Evolutionary conservation across 2,113 vertebrate species (phyloP), one percentile per base, ranked within the genome.

Genomic region (Polyodon spathula): DNA sequence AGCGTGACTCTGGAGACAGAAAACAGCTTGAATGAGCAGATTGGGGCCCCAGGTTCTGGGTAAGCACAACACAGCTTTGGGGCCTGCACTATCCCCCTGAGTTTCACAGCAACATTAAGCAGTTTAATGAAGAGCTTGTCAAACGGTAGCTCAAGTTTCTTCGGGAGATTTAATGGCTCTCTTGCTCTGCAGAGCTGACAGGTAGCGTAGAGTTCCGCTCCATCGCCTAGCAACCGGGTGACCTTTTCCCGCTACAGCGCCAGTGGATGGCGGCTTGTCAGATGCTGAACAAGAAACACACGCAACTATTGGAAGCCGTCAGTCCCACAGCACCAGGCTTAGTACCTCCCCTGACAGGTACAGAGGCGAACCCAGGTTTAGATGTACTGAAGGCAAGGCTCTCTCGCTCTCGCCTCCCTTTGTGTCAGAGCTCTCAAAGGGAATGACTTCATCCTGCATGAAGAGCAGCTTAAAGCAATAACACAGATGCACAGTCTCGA

Each of bases 191-290:
- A 46, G 37, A 3, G 8, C 48, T 42, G 61, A 61, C 54, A 37
- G 56, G 50, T 63, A 57, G 55, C 50, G 41, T 42, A 52, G 59
- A 61, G 66, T 74, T 69, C 71, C 58, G 64, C 48, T 43, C 40
- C 8, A 77, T 76, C 46, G 67, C 78, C 74, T 80, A 77, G 78
- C 77, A 78, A 82, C 81, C 55, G 66, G 59, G 62, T 78, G 79
- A 78, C 74, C 74, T 80, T 71, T 14, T 77, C 62, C 57, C 48
- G 60, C 15, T 60, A 54, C 51, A 54, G 59, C 41, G 42, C 57
- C 60, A 38, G 40, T n/a, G 48, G 48, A 50, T 14, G 8, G 5
- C 14, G 48, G 5, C n/a, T 8, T 40, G 60, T 61, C 60, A 27
- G 37, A 61, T 42, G 41, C 14, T 14, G 41, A 61, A 61, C 15